Percentiles rank a stretch among this genome's conserved stretches.
phyloP scores from a whole-genome alignment of 2,113 vertebrate species.

The Gavialis gangeticus region DNA sequence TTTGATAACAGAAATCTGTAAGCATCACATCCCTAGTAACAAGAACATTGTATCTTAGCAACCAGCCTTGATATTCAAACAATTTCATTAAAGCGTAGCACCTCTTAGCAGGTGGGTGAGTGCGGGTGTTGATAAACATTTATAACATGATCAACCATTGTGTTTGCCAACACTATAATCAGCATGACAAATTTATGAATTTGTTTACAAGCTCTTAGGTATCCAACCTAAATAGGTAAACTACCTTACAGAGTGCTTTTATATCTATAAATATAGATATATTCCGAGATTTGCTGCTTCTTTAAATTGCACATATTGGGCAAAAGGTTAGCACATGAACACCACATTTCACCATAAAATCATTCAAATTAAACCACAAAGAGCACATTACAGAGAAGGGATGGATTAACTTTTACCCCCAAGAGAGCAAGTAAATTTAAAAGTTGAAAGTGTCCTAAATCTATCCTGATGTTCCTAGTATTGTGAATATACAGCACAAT shows the following conservation, averaged over 20 bases:
- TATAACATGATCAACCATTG: slow-evolving; percentile 94
- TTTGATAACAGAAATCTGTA: slow-evolving; percentile 98
- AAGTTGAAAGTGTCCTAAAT: slow-evolving; percentile 13
- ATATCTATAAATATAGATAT: slow-evolving; percentile 15
- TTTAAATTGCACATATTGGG: slow-evolving; percentile 64
- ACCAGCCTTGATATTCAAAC: slow-evolving; percentile 97
- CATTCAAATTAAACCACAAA: slow-evolving; percentile 72
- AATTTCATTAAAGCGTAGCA: slow-evolving; percentile 99
- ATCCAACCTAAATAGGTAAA: slow-evolving; percentile 86
- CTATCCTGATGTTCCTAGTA: neutral
- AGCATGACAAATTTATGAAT: slow-evolving; percentile 94
- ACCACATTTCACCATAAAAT: slow-evolving; percentile 57
- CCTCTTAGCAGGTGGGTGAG: slow-evolving; percentile 99
- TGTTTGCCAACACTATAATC: slow-evolving; percentile 99
- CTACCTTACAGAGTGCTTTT: slow-evolving; percentile 56
- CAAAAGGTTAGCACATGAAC: slow-evolving; percentile 68
- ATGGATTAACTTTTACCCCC: slow-evolving; percentile 47
- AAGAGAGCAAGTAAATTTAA: slow-evolving; percentile 49
- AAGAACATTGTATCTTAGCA: slow-evolving; percentile 98
- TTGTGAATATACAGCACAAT: neutral
- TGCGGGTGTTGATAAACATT: slow-evolving; percentile 98
- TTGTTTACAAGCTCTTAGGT: slow-evolving; percentile 94
- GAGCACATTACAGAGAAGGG: neutral
- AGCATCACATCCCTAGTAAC: slow-evolving; percentile 89
- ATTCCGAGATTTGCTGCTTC: slow-evolving; percentile 7